phyloP scores from a whole-genome alignment of 2,113 vertebrate genomes.

The Trematocara nigrifrons region DNA sequence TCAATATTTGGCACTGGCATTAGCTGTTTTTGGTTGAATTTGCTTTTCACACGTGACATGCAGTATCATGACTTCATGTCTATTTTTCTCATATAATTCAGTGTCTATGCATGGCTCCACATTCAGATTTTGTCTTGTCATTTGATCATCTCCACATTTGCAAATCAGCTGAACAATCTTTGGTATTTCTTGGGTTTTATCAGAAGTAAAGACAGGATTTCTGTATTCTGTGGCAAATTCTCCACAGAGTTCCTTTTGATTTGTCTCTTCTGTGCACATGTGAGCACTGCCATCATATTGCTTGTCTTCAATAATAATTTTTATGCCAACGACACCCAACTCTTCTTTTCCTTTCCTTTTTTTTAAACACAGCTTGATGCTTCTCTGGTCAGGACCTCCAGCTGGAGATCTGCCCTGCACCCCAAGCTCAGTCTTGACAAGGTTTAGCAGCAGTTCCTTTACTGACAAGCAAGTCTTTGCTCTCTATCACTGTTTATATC shows the following conservation, averaged over 20 bases:
- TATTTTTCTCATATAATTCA: not conserved
- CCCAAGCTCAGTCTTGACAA: not conserved
- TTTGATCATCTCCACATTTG: not conserved
- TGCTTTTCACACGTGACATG: not conserved
- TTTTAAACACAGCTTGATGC: not conserved
- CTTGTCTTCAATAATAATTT: not conserved
- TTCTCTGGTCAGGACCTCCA: not conserved
- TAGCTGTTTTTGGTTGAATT: not conserved
- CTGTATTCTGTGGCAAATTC: not conserved
- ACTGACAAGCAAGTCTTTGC: not conserved
- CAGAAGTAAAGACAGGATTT: not conserved
- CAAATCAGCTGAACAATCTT: not conserved
- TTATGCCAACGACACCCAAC: not conserved
- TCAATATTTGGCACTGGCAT: not conserved
- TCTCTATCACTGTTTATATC: constrained; percentile 5
- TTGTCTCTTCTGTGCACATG: not conserved
- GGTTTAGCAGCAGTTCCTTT: not conserved
- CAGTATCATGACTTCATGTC: not conserved
- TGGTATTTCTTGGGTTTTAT: not conserved
- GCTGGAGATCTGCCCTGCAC: not conserved
- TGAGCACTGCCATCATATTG: not conserved
- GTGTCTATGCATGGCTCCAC: not conserved
- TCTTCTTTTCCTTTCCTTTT: not conserved
- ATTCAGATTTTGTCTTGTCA: not conserved
- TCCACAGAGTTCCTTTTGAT: not conserved